phyloP scores from a whole-genome alignment of 2,113 vertebrate species.

The Mesocricetus auratus region DNA sequence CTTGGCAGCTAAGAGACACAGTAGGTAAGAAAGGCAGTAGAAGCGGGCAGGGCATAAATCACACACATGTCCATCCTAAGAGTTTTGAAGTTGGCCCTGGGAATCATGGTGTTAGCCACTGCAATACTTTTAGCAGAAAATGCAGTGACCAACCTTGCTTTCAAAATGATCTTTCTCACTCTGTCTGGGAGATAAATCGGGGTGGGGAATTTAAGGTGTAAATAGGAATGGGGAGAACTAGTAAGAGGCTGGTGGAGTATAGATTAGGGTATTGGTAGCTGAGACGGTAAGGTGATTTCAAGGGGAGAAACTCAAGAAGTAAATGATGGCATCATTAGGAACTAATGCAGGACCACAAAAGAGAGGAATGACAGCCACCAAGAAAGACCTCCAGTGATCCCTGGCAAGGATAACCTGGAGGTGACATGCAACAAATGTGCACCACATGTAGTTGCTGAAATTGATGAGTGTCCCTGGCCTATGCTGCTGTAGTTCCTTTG shows the following conservation, averaged over 20 bases:
- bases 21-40: not conserved
- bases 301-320: not conserved
- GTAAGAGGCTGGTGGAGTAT: not conserved
- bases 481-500: not conserved
- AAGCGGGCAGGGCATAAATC: not conserved
- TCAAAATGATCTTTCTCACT: not conserved
- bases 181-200: not conserved
- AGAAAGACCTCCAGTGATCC: not conserved
- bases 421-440: not conserved
- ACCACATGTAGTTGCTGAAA: not conserved
- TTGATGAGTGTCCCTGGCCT: not conserved
- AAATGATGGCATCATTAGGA: not conserved
- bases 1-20: not conserved
- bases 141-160: not conserved
- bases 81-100: not conserved
- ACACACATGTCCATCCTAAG: not conserved
- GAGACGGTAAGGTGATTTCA: not conserved
- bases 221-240: not conserved
- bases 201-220: not conserved
- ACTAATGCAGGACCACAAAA: not conserved
- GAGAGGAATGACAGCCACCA: not conserved
- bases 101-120: not conserved
- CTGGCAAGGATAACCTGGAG: not conserved
- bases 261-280: not conserved
- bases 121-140: not conserved